phyloP scores from a whole-genome alignment of 2,113 vertebrate genomes.

The Gasterosteus aculeatus region DNA sequence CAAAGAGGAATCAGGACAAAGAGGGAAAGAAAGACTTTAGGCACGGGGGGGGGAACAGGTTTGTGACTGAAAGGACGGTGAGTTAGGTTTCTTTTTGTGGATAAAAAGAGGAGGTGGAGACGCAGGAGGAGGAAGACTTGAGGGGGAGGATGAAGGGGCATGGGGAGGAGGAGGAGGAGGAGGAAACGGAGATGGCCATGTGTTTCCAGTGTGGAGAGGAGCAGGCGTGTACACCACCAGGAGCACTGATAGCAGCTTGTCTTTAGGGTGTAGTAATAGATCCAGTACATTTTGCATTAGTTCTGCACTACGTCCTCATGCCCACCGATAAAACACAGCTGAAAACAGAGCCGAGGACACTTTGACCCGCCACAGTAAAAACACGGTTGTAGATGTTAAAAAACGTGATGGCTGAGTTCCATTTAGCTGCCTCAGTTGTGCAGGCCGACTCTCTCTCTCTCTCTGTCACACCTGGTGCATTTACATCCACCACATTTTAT shows the following conservation, averaged over 20 bases:
- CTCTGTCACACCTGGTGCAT: neutral
- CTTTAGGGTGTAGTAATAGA: neutral
- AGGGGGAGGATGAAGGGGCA: conserved; percentile 37
- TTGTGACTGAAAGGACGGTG: conserved; percentile 66
- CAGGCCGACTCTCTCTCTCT: neutral
- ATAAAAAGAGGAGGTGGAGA: conserved; percentile 60
- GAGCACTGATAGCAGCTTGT: neutral
- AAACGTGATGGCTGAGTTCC: neutral
- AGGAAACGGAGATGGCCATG: conserved; percentile 42
- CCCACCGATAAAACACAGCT: neutral
- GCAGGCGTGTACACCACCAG: neutral
- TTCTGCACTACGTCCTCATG: no score
- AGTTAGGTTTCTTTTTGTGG: conserved; percentile 66
- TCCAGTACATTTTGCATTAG: neutral
- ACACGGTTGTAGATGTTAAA: neutral
- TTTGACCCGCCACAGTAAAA: no score
- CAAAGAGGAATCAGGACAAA: conserved; percentile 52
- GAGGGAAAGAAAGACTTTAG: conserved; percentile 37
- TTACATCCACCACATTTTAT: neutral
- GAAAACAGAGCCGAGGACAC: neutral
- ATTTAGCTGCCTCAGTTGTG: neutral
- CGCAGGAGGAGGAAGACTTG: conserved; percentile 31
- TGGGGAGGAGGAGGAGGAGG: conserved; percentile 10
- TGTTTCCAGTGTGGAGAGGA: conserved; percentile 9
- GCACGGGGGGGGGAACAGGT: conserved; percentile 45